phyloP scores from a whole-genome alignment of 2,888 invertebrate species.

The Brachypalpus laphriformis region DNA sequence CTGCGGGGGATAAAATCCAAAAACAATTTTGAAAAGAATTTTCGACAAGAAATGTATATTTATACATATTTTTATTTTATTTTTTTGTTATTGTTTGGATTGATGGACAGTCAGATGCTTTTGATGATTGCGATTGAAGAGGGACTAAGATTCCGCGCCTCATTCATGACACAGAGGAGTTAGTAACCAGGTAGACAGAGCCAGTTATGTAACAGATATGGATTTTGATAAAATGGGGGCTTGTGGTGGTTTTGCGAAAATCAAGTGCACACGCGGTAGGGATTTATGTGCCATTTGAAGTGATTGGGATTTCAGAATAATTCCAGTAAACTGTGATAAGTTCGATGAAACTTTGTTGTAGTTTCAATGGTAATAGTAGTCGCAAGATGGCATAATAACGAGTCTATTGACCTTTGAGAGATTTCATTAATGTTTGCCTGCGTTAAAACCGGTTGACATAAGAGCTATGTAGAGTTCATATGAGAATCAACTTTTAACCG shows the following conservation, averaged over 20 bases:
- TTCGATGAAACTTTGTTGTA: not conserved
- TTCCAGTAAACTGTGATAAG: conserved; percentile 27
- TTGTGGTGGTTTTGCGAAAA: not conserved
- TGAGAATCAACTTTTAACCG: not conserved
- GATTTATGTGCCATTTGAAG: conserved; percentile 35
- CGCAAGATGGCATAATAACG: not conserved
- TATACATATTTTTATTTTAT: too few species aligned
- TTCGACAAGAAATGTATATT: too few species aligned
- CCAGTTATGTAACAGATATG: conserved; percentile 27
- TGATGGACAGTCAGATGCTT: conserved; percentile 49
- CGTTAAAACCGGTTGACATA: conserved; percentile 33
- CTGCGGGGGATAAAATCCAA: conserved; percentile 14
- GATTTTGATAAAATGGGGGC: not conserved
- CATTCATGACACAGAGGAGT: not conserved
- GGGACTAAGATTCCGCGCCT: not conserved
- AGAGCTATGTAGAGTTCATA: not conserved
- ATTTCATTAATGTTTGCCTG: not conserved
- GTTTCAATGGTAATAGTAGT: not conserved
- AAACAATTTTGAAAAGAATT: too few species aligned
- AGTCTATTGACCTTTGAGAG: conserved; percentile 33
- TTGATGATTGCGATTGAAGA: conserved; percentile 7
- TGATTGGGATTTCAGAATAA: conserved; percentile 34
- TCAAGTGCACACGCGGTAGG: conserved; percentile 32
- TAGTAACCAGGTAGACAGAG: conserved; percentile 48
- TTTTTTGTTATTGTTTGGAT: not conserved